A percentile compares a stretch with the other conserved stretches of the same genome.
These are phyloP conservation scores for Conops quadrifasciatus DNA, from an alignment of 2,888 invertebrate genomes.

Conservation along the genomic window DNA sequence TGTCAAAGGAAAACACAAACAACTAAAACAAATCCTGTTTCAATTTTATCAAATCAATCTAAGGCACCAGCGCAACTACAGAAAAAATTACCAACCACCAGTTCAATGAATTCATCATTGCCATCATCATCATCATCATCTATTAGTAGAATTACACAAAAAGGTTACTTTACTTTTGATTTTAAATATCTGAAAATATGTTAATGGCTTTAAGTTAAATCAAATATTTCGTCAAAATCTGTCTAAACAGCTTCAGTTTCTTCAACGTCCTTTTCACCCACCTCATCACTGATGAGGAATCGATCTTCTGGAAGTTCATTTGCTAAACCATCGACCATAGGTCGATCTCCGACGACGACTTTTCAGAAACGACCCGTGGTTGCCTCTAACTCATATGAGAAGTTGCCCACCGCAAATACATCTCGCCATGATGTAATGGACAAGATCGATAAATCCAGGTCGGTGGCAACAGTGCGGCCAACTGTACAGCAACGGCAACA, in stretches of 20 bases:
- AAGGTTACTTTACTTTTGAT: constrained; percentile 10
- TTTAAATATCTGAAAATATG: background rate
- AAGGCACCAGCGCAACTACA: background rate
- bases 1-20: constrained; percentile 12
- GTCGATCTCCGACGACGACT: background rate
- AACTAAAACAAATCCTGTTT: background rate
- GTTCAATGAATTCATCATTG: background rate
- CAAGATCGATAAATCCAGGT: constrained; percentile 38
- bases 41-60: background rate
- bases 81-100: constrained; percentile 8
- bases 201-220: too few relatives aligned
- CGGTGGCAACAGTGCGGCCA: constrained; percentile 44
- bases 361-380: background rate
- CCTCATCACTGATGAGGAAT: constrained; percentile 3
- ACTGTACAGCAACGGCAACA: constrained; percentile 41
- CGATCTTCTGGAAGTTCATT: constrained; percentile 7
- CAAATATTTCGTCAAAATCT: too few relatives aligned
- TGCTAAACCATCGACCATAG: background rate
- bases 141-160: background rate
- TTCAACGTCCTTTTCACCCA: background rate
- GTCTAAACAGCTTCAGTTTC: too few relatives aligned
- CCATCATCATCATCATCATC: background rate
- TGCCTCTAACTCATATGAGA: constrained; percentile 1
- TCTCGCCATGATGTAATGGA: background rate
- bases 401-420: background rate